Evolutionary conservation across 2,888 invertebrate genomes (phyloP), one percentile per base, ranked within the genome.

Genomic region (Uropetala carovei): DNA sequence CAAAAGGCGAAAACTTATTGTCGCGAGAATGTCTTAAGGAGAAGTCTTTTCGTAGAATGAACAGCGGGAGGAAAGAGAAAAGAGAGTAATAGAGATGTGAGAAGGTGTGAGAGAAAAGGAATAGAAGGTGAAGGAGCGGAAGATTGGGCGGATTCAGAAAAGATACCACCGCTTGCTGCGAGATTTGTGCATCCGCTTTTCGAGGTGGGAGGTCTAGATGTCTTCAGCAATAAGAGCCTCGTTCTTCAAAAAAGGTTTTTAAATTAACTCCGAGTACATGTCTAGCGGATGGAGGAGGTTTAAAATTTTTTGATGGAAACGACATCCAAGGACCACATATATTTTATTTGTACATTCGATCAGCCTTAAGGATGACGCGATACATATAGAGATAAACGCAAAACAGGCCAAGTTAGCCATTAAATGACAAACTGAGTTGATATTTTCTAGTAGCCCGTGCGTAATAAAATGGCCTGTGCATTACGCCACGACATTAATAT

Each of bases 111-210:
- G 89, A 43, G 16, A 9, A 18, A n/a, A 18, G 57, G 43, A 13
- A 43, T 43, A n/a, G 83, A 82, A 82, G 43, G 82, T 22, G 16
- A 16, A 30, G 43, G 83, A 14, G 10, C 43, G 64, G 89, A 43
- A 13, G 30, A 64, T 9, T 60, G 64, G 89, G 30, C 18, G 89
- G 58, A 16, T 64, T 60, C 86, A n/a, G 89, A 58, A 68, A 43
- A 30, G 64, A 60, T 60, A 89, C 59, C 89, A 64, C 30, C 27
- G 30, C 60, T 89, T 11, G 89, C 89, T 89, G 64, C 89, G 89
- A 89, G 89, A 89, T 89, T 89, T 89, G 89, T 89, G 89, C 89
- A 89, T 89, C 89, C 89, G 89, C 68, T 60, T 64, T n/a, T 64
- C 89, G 10, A 64, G 30, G 89, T 89, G 89, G 89, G 89, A 89